Evolutionary conservation across 2,113 vertebrate genomes (phyloP).

Genomic region (Eretmochelys imbricata): DNA sequence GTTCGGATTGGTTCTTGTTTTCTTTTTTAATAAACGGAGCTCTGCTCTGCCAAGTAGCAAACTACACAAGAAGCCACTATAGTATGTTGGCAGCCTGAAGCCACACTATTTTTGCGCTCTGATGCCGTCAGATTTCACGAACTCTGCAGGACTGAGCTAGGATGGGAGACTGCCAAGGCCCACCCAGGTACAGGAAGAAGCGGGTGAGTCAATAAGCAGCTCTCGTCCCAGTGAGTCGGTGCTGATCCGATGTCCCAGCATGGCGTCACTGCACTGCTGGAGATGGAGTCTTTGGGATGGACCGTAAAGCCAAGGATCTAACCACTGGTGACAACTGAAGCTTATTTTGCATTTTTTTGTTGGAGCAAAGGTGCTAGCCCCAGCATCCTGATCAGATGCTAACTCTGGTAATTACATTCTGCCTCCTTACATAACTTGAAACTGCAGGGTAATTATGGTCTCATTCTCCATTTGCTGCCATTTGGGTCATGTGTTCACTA

Average conservation of each 20-base stretch:
- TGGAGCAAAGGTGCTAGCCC: background rate
- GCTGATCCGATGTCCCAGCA: background rate
- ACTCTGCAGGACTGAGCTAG: background rate
- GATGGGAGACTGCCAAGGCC: background rate
- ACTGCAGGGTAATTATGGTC: background rate
- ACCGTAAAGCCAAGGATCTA: background rate
- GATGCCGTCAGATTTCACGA: background rate
- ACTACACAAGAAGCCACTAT: background rate
- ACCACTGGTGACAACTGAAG: rapidly evolving
- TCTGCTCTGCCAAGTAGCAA: background rate
- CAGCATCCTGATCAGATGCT: background rate
- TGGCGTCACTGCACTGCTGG: background rate
- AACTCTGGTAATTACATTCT: background rate
- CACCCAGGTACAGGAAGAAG: background rate
- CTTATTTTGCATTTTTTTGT: background rate
- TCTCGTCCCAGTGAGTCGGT: background rate
- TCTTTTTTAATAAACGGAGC: background rate
- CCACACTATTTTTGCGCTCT: background rate
- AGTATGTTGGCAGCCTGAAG: background rate
- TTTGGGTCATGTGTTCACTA: background rate
- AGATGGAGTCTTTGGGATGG: background rate
- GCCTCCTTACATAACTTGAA: background rate
- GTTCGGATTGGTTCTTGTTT: background rate
- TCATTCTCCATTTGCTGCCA: background rate
- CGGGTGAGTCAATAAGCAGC: background rate